Conservation (phyloP, 2,113 vertebrate genomes). For the Hippoglossus stenolepis region DNA sequence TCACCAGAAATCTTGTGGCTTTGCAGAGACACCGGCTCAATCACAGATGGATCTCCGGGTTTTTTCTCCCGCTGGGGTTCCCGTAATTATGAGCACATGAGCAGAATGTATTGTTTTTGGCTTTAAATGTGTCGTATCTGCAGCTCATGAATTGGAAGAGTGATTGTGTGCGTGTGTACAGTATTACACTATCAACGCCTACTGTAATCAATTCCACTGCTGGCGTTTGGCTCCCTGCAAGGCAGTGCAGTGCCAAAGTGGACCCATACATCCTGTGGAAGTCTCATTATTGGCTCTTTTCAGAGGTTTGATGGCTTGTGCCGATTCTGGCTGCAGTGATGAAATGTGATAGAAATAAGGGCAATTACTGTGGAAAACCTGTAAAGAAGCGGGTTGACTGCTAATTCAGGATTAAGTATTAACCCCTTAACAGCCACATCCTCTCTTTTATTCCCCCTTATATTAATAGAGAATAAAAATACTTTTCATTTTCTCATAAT, state of each 20-base stretch:
- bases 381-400: background rate
- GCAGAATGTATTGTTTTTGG: conserved; percentile 44
- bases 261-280: conserved; percentile 37
- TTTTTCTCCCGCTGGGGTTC: conserved; percentile 29
- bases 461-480: background rate
- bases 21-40: conserved; percentile 62
- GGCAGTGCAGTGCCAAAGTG: background rate
- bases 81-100: conserved; percentile 57
- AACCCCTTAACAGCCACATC: background rate
- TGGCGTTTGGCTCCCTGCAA: conserved; percentile 27
- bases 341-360: conserved; percentile 21
- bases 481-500: background rate
- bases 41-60: conserved; percentile 57
- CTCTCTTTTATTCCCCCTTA: background rate
- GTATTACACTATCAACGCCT: conserved; percentile 11
- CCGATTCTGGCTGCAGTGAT: conserved; percentile 2
- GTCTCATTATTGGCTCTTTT: conserved; percentile 14
- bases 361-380: conserved; percentile 14
- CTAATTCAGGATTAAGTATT: background rate
- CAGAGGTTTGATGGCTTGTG: conserved; percentile 11
- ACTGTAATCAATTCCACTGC: conserved; percentile 34
- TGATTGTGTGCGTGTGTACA: conserved; percentile 11
- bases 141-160: background rate
- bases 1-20: conserved; percentile 57
- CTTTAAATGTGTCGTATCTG: conserved; percentile 36